Base-by-base conservation (phyloP, 2,797 vertebrate species). In the Chloroceryle inda region DNA sequence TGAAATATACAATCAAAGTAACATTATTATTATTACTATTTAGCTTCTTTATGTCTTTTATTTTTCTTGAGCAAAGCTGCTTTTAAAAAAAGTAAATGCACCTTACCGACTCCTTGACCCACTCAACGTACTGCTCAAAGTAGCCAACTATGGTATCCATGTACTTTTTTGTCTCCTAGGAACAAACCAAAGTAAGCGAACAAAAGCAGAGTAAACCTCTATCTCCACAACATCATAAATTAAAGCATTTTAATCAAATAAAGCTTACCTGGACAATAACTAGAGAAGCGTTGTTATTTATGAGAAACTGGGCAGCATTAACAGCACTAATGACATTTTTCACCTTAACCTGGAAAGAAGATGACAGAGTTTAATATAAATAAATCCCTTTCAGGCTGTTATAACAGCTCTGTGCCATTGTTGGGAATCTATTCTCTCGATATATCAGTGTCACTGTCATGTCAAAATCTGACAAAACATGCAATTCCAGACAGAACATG, bases 31-130 rank as follows among this genome's bases (percentile, higher is more conserved):
- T 31, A 16, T 40, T 47, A 40, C 18, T 58, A 58, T 58, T 31
- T 37, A 68, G 58, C 8, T 56, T 52, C 52, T 52, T 52, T 29
- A 7, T 53, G 52, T 31, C 11, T 52, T 29, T 52, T 52, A 9
- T 45, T 52, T 52, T 27, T 27, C 50, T 52, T 29, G 27, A 52
- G 50, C 50, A 29, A 52, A 52, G 27, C 26, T 52, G 50, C 50
- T 29, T 52, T 52, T 52, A 27, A 27, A 15, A 52, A 17, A 52
- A 61, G 13, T 20, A 92, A 89, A 86, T 35, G 63, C 23, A 47
- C 98, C 99, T 99, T 98, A 99, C 99, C 29, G 99, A 98, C 35
- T 98, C 97, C 94, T 98, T 99, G 91, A 99, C 98, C 99, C 99
- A 99, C 18, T 98, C 97, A 29, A 99, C 76, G 67, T 99, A 99